These are phyloP conservation scores for Gymnogyps californianus DNA, from an alignment of 2,113 vertebrate species.

Conservation along the genomic window DNA sequence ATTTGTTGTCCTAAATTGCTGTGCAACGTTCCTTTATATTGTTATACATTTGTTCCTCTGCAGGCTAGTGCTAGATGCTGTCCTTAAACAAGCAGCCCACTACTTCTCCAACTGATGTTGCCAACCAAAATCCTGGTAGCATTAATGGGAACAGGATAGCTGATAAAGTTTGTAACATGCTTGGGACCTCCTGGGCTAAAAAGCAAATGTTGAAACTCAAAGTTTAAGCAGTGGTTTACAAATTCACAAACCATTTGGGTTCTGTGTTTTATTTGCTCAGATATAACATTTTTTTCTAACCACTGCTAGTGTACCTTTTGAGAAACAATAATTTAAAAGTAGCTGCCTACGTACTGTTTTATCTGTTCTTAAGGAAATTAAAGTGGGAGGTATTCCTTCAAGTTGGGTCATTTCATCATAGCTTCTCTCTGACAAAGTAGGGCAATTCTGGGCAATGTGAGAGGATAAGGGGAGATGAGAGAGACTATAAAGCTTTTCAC, in stretches of 20 bases:
- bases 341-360: not conserved
- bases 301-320: not conserved
- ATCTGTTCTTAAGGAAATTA: not conserved
- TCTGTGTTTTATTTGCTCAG: not conserved
- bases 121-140: not conserved
- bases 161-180: not conserved
- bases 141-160: not conserved
- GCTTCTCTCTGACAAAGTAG: not conserved
- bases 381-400: not conserved
- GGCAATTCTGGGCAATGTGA: not conserved
- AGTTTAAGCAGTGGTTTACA: not conserved
- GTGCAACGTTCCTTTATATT: not conserved
- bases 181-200: not conserved
- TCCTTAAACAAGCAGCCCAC: not conserved
- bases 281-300: not conserved
- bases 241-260: not conserved
- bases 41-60: not conserved
- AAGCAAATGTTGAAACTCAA: not conserved
- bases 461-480: not conserved
- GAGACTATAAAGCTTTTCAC: conserved; percentile 15
- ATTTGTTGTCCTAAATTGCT: not conserved
- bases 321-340: not conserved
- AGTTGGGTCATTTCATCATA: not conserved
- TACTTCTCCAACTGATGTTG: not conserved
- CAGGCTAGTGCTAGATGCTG: not conserved